Evolutionary conservation across 2,797 vertebrate species (phyloP).

Genomic region (Petrocephalus sullivani): DNA sequence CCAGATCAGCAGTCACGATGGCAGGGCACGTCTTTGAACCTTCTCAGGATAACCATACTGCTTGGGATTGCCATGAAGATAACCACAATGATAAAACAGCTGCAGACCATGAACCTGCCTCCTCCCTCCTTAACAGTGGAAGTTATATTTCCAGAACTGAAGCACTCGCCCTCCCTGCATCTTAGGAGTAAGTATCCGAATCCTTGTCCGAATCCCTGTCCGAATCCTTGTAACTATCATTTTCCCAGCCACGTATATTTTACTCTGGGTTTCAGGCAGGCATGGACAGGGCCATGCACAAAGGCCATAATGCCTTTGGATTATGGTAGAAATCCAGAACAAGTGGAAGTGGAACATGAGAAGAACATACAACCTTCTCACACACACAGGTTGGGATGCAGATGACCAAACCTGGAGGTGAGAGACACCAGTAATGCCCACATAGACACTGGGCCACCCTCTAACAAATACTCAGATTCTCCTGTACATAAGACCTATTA

Average conservation of each 20-base stretch:
- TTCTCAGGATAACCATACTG: background rate
- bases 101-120: background rate
- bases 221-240: background rate
- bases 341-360: background rate
- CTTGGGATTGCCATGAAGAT: background rate
- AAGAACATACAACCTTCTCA: background rate
- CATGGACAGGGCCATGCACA: background rate
- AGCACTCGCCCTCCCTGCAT: background rate
- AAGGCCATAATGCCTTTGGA: background rate
- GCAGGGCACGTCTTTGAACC: background rate
- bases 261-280: background rate
- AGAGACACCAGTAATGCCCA: background rate
- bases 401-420: background rate
- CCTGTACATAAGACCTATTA: background rate
- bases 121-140: background rate
- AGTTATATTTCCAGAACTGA: background rate
- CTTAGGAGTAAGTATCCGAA: background rate
- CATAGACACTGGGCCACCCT: background rate
- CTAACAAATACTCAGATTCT: background rate
- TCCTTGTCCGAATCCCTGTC: no score
- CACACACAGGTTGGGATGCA: background rate
- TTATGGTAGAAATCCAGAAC: background rate
- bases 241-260: background rate
- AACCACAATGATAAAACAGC: background rate
- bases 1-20: background rate